Evolutionary conservation across 1,140 invertebrate genomes (phyloP), one percentile per base, ranked within the genome.

Genomic region (Euwallacea fornicatus): DNA sequence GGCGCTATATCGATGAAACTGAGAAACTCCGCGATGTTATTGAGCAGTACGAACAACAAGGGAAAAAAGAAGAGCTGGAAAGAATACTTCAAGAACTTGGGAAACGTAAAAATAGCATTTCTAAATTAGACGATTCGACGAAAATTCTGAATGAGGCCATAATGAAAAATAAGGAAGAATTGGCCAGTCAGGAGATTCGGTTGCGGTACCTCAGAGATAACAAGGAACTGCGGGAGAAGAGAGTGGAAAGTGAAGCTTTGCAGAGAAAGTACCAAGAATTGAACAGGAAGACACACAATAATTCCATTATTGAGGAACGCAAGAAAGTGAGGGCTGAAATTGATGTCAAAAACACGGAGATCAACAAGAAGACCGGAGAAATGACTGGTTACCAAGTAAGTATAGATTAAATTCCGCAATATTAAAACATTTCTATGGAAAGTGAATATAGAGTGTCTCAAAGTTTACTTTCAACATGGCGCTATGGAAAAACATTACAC

Each of bases 281-380:
- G n/a, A 81, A 82, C 59, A 70, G 76, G 2, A 63, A 77, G 58
- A 70, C 68, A 16, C 64, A 79, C 74, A 62, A 84, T 83, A 68
- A 84, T 83, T 75, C 81, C 77, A 55, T 85, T 42, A 58, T 55
- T 7, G 69, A 77, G n/a, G 77, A 83, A 81, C 76, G 83, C 81
- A 42, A 81, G 79, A 76, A 76, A 81, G 61, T 78, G n/a, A 75
- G 75, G 15, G 77, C 76, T 6, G 76, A 83, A 13, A 81, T 82
- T n/a, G 82, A 84, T 58, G 82, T 81, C 75, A 79, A 83, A 2
- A 79, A 81, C 11, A 81, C 79, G n/a, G 82, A 85, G 9, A 84
- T 85, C 54, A 82, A 82, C 2, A 80, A 81, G 8, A 81, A 81
- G 9, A 82, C 83, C 66, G 86, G 87, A 6, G 80, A 83, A 73